Conservation (phyloP, 2,888 invertebrate species). For the Mythimna loreyi region DNA sequence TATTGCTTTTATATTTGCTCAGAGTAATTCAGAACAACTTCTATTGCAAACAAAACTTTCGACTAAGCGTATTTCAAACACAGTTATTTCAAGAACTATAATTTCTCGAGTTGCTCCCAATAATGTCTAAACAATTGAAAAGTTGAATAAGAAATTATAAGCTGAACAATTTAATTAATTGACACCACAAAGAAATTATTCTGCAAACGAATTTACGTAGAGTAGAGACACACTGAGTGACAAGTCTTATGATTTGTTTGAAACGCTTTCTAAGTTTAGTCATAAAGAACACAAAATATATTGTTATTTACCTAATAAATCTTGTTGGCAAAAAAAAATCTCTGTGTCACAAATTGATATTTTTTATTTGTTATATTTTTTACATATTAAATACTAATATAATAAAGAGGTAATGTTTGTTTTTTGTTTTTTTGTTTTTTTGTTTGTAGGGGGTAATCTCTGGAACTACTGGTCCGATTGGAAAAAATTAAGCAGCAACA, state of each 20-base stretch:
- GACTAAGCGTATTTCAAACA: constrained; percentile 23
- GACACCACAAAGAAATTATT: constrained; percentile 46
- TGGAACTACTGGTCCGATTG: too few species aligned
- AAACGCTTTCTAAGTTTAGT: background rate
- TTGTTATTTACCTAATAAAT: too few species aligned
- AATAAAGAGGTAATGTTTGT: too few species aligned
- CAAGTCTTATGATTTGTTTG: background rate
- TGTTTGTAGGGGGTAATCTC: too few species aligned
- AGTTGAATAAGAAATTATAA: constrained; percentile 48
- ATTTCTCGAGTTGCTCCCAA: constrained; percentile 31
- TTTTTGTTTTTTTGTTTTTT: too few species aligned
- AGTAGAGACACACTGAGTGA: constrained; percentile 43
- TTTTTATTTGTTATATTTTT: too few species aligned
- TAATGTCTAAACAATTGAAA: constrained; percentile 52
- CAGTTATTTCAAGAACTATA: constrained; percentile 43
- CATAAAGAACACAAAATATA: too few species aligned
- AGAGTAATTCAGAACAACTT: constrained; percentile 31
- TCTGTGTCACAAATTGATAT: too few species aligned
- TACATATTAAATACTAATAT: too few species aligned
- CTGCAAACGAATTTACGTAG: constrained; percentile 33
- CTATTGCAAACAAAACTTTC: constrained; percentile 37
- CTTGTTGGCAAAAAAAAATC: too few species aligned
- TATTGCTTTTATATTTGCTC: constrained; percentile 17
- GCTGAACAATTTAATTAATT: constrained; percentile 55
- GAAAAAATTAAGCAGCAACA: too few species aligned